Conservation (phyloP, 2,113 vertebrate genomes). For the Clarias macrocephalus region DNA sequence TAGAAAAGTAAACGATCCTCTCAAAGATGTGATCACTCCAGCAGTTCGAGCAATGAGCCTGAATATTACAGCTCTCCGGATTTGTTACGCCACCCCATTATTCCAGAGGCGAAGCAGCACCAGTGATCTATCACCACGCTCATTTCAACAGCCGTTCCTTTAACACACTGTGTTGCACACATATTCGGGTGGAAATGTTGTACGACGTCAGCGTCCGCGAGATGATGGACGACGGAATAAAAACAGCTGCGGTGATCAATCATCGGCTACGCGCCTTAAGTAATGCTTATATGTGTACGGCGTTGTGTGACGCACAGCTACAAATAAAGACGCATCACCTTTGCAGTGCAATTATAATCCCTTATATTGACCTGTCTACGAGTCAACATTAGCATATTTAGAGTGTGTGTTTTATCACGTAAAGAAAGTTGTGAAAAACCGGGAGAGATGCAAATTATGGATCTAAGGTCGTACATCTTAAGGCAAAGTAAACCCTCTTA, state of each 20-base stretch:
- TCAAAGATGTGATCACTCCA: constrained; percentile 15
- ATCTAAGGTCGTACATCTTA: not conserved
- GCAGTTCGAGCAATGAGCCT: constrained; percentile 32
- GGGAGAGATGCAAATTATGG: not conserved
- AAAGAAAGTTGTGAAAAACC: not conserved
- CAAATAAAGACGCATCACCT: constrained; percentile 27
- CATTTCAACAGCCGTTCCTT: constrained; percentile 45
- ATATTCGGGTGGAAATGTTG: constrained; percentile 40
- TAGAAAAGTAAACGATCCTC: not conserved
- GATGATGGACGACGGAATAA: constrained; percentile 35
- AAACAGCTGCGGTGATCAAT: constrained; percentile 37
- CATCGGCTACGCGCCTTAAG: constrained; percentile 10
- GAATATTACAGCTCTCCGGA: constrained; percentile 41
- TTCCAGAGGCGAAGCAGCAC: constrained; percentile 9
- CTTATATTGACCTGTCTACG: constrained; percentile 18
- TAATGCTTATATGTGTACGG: constrained; percentile 20
- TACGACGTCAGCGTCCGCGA: constrained; percentile 1
- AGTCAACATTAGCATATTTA: not conserved
- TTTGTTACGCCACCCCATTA: constrained; percentile 41
- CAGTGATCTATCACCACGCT: constrained; percentile 44
- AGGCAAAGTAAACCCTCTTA: not conserved
- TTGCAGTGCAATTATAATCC: constrained; percentile 9
- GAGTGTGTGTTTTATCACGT: not conserved
- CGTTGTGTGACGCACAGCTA: not conserved
- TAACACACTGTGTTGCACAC: constrained; percentile 31